Evolutionary conservation across 2,113 vertebrate genomes (phyloP).

Genomic region (Alexandromys fortis): DNA sequence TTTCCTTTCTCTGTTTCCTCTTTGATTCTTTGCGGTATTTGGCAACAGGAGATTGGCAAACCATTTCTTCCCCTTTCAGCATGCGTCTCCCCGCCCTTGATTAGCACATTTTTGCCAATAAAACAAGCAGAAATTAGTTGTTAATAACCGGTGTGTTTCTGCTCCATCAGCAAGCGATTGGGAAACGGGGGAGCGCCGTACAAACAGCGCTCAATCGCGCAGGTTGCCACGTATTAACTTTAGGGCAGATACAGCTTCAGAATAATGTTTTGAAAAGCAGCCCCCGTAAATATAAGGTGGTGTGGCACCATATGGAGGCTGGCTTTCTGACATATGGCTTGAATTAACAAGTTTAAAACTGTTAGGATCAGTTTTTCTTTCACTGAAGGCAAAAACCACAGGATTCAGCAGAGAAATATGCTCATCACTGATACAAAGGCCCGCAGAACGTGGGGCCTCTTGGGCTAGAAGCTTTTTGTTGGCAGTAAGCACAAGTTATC

Average conservation of each 20-base stretch:
- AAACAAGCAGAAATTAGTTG: constrained; percentile 82
- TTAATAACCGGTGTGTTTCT: constrained; percentile 81
- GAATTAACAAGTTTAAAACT: constrained; percentile 93
- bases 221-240: constrained; percentile 80
- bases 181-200: constrained; percentile 74
- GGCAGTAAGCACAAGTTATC: constrained; percentile 71
- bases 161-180: constrained; percentile 76
- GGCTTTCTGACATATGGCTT: constrained; percentile 90
- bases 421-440: constrained; percentile 81
- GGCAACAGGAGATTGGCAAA: constrained; percentile 60
- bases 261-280: constrained; percentile 89
- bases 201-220: constrained; percentile 74
- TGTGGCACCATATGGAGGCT: constrained; percentile 88
- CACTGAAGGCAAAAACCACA: constrained; percentile 85
- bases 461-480: constrained; percentile 60
- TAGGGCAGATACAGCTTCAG: constrained; percentile 86
- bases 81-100: constrained; percentile 74
- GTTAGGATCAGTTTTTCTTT: constrained; percentile 92
- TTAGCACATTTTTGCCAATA: constrained; percentile 84
- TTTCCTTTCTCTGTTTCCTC: constrained; percentile 55
- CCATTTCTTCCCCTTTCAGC: constrained; percentile 54
- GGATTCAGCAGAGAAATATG: constrained; percentile 85
- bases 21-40: constrained; percentile 56
- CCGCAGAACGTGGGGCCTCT: constrained; percentile 40
- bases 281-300: constrained; percentile 90